Evolutionary conservation across 2,797 vertebrate genomes (phyloP).

Genomic region (Pterois miles): DNA sequence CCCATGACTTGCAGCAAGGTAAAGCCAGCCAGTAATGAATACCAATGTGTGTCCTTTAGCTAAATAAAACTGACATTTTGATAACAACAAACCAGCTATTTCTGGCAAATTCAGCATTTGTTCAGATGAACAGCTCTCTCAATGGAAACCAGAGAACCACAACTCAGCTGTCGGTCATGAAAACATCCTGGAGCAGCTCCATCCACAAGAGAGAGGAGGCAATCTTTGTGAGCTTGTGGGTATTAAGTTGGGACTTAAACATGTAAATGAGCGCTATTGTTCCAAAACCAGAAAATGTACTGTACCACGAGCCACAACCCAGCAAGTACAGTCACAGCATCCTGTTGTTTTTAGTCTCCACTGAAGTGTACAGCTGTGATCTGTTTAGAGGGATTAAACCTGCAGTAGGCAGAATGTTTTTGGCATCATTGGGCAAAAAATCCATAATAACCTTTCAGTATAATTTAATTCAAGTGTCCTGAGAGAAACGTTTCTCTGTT

Average conservation of each 20-base stretch:
- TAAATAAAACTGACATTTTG: slow-evolving; percentile 1
- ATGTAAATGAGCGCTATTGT: slow-evolving; percentile 37
- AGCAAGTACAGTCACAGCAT: background rate
- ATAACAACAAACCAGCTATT: slow-evolving; percentile 6
- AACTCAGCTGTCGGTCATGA: slow-evolving; percentile 16
- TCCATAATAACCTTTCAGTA: too few relatives aligned
- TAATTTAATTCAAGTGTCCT: too few relatives aligned
- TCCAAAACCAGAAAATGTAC: slow-evolving; percentile 38
- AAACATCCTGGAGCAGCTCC: slow-evolving; percentile 27
- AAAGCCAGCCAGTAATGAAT: slow-evolving; percentile 20
- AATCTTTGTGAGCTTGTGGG: slow-evolving; percentile 8
- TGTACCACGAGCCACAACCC: slow-evolving; percentile 12
- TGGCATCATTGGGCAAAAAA: too few relatives aligned
- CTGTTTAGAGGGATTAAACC: background rate
- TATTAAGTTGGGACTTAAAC: slow-evolving; percentile 26
- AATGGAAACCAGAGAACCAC: slow-evolving; percentile 28
- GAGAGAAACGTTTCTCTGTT: too few relatives aligned
- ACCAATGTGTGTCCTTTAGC: slow-evolving; percentile 15
- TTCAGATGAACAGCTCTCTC: slow-evolving; percentile 6
- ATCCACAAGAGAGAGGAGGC: slow-evolving; percentile 12
- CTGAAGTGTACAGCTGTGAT: slow-evolving; percentile 2
- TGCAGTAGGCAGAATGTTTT: too few relatives aligned
- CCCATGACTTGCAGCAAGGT: slow-evolving; percentile 44
- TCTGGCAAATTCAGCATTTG: slow-evolving; percentile 5
- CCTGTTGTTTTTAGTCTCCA: slow-evolving; percentile 8